Base-by-base conservation (phyloP, 2,888 invertebrate genomes). In the Agrilus biguttatus region DNA sequence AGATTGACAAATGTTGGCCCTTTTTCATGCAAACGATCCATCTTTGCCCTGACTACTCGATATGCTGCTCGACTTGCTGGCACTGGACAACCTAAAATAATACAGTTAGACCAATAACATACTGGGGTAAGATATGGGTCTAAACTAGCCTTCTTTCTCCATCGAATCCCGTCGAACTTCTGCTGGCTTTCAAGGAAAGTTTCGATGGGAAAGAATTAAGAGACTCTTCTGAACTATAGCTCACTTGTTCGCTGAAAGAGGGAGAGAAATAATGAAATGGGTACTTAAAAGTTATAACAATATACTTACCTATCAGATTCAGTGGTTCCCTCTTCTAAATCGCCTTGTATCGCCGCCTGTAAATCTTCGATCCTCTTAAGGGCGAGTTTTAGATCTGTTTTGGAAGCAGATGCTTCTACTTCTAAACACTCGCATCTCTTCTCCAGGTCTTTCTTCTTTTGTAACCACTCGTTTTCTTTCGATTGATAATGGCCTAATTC, bases 331-430 rank as follows among this genome's bases (percentile, higher is more conserved):
- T 74, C 68, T 46, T 74, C 74, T 44, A 85, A 73, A 55, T 87
- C 88, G 1, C 85, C 91, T 52, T 91, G 89, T 62, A 95, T 86
- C 47, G 92, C 93, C 57, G 87, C 83, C 62, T 93, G 93, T 49
- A 96, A 70, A 59, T 92, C 92, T 38, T 90, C 81, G 53, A 93
- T 92, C 47, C 95, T 74, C 49, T 92, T 80, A 45, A 91, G 74
- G 5, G 95, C 93, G 42, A 93, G 70, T 41, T 90, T 75, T 37
- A 95, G 76, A 67, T 95, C 93, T 63, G 82, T 77, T 58, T 79
- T 67, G 36, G 88, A 75, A 49, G 81, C 73, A 52, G 82, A 66
- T 41, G 77, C 73, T 65, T 87, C 81, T 33, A 82, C 72, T 55
- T 83, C 78, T 40, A 83, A 74, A 21, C 78, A 72, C 45, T 81